phyloP scores from a whole-genome alignment of 2,113 vertebrate genomes.

The Genyomyrus donnyi region DNA sequence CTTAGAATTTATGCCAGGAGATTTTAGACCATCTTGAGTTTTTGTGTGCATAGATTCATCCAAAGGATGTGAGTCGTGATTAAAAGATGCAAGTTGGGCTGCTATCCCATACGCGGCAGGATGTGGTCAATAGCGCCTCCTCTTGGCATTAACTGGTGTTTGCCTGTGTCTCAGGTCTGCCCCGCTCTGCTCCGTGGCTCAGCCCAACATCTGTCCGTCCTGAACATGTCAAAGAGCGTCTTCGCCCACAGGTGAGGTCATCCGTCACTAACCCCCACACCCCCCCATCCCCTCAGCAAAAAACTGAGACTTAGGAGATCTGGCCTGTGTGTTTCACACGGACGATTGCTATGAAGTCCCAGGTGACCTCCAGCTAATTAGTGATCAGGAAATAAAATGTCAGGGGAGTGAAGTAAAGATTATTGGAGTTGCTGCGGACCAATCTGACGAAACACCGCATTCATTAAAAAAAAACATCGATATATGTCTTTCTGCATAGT shows the following conservation, averaged over 20 bases:
- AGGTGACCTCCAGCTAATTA: background rate
- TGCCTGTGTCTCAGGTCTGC: constrained; percentile 59
- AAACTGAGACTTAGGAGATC: background rate
- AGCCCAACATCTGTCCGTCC: constrained; percentile 66
- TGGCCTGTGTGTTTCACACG: background rate
- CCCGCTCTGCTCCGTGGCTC: constrained; percentile 74
- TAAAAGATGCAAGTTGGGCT: background rate
- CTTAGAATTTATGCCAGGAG: background rate
- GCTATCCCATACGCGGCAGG: background rate
- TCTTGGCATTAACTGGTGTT: background rate
- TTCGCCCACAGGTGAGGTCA: constrained; percentile 68
- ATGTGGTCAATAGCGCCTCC: background rate
- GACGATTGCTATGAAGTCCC: background rate
- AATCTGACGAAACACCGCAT: background rate
- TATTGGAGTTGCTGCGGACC: background rate
- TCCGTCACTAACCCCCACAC: too few relatives aligned
- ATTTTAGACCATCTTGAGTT: background rate
- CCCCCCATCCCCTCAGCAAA: background rate
- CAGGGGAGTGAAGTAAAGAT: background rate
- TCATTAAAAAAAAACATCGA: background rate
- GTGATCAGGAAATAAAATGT: background rate
- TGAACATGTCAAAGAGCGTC: constrained; percentile 71
- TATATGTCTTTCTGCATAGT: background rate
- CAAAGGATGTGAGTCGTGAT: background rate
- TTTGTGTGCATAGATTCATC: background rate